These are phyloP conservation scores for Hybognathus amarus DNA, from an alignment of 2,797 vertebrate genomes.

Conservation along the genomic window DNA sequence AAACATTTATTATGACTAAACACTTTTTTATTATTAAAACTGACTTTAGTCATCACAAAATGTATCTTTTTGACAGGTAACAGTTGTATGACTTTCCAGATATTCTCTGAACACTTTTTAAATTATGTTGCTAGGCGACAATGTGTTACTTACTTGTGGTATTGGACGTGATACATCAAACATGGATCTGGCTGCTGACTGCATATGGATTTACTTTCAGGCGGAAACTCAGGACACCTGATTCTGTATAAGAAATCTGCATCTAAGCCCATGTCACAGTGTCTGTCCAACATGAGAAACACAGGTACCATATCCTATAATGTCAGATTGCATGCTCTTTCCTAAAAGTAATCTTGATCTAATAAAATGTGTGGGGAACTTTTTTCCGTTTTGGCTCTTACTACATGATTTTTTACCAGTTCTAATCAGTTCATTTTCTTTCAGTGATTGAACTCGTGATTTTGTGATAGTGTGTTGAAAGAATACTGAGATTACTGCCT, in stretches of 20 bases:
- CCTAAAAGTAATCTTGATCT: conserved; percentile 27
- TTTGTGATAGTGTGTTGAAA: conserved; percentile 42
- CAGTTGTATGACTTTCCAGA: conserved; percentile 17
- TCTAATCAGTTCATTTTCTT: conserved; percentile 39
- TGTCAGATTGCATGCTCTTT: conserved; percentile 14
- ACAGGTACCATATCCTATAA: conserved; percentile 22
- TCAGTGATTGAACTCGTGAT: conserved; percentile 25
- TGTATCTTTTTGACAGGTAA: conserved; percentile 16
- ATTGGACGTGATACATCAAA: conserved; percentile 26
- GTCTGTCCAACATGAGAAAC: conserved; percentile 32
- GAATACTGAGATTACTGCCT: conserved; percentile 31
- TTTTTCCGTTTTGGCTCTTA: conserved; percentile 11
- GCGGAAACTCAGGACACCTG: conserved; percentile 19
- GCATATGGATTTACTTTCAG: conserved; percentile 26
- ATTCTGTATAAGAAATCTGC: conserved; percentile 6
- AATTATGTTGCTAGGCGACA: background rate
- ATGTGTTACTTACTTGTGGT: background rate
- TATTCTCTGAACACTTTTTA: conserved; percentile 16
- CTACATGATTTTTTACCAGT: conserved; percentile 5
- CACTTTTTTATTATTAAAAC: conserved; percentile 10
- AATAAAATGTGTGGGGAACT: conserved; percentile 16
- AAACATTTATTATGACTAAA: conserved; percentile 11
- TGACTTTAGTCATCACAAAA: background rate
- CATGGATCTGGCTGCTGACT: conserved; percentile 3
- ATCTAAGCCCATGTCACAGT: background rate